Evolutionary conservation across 1,140 invertebrate species (phyloP), one percentile per base, ranked within the genome.

Genomic region (Scaptodrosophila lebanonensis): DNA sequence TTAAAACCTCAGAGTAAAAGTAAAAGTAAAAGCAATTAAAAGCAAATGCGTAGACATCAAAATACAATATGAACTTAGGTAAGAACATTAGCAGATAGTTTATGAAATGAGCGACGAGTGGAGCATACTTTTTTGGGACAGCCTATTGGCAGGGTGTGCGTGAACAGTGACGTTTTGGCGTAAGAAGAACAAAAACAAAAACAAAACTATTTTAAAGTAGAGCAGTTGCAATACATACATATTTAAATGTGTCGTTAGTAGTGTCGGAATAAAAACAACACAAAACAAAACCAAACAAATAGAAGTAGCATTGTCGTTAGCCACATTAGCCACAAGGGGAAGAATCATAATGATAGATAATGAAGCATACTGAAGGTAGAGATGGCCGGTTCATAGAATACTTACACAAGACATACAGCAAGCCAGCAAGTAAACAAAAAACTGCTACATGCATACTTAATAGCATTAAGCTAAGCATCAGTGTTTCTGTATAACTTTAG

Each of bases 231-330:
- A 30, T 57, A 64, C n/a, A n/a, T n/a, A 65, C 60, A 57, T 79
- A 79, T 79, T 79, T 79, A 79, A 79, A 79, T 79, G 73, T 79
- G 73, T 79, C 73, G 73, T 79, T 79, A 79, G 73, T 68, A 68
- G 66, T n/a, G n/a, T n/a, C 22, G 8, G 22, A 25, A 50, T 44
- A 51, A 56, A 44, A 47, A 45, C 53, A 58, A 72, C 33, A 52
- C 53, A 62, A 68, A 56, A 33, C 30, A 15, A 42, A 52, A 27
- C 1, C 22, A 42, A 56, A 56, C 18, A 50, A 58, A 76, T 73
- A 82, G 59, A 69, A 79, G 73, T 79, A 82, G 73, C 75, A 73
- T 73, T 79, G 73, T 82, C 73, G 69, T 79, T 79, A 79, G 75
- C 75, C 65, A 73, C 52, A 77, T 57, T 77, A 76, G 72, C 42